Evolutionary conservation across 1,140 invertebrate species (phyloP).

Genomic region (Pemphigus obesinymphae): DNA sequence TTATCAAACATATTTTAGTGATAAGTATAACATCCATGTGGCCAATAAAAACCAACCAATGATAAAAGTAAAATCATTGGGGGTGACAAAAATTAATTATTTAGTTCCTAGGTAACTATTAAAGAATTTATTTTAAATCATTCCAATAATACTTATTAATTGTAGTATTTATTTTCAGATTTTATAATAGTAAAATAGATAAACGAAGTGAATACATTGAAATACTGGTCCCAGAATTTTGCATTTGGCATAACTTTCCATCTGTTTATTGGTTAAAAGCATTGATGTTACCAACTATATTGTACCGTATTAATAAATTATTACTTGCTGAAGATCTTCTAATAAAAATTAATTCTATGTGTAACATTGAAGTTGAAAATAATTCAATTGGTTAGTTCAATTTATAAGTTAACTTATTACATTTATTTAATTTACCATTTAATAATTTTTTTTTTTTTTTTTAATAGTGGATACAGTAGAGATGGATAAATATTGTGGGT

Average conservation of each 20-base stretch:
- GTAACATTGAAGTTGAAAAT: neutral
- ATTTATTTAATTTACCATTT: neutral
- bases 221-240: slow-evolving; percentile 82
- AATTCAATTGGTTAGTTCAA: neutral
- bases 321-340: slow-evolving; percentile 77
- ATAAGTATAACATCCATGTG: slow-evolving; percentile 63
- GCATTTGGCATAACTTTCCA: slow-evolving; percentile 66
- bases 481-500: slow-evolving; percentile 1
- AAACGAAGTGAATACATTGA: slow-evolving; percentile 58
- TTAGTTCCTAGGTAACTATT: slow-evolving; percentile 60
- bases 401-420: neutral
- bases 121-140: neutral
- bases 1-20: slow-evolving; percentile 76
- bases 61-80: slow-evolving; percentile 67
- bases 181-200: slow-evolving; percentile 47
- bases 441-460: neutral
- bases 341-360: slow-evolving; percentile 53
- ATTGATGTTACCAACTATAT: slow-evolving; percentile 77
- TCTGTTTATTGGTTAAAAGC: slow-evolving; percentile 87
- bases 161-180: neutral
- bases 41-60: slow-evolving; percentile 72
- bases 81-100: slow-evolving; percentile 64
- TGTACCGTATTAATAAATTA: slow-evolving; percentile 72
- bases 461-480: slow-evolving; percentile 44
- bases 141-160: neutral